These are phyloP conservation scores for Tragulus kanchil DNA, from an alignment of 2,113 vertebrate species.

Conservation along the genomic window DNA sequence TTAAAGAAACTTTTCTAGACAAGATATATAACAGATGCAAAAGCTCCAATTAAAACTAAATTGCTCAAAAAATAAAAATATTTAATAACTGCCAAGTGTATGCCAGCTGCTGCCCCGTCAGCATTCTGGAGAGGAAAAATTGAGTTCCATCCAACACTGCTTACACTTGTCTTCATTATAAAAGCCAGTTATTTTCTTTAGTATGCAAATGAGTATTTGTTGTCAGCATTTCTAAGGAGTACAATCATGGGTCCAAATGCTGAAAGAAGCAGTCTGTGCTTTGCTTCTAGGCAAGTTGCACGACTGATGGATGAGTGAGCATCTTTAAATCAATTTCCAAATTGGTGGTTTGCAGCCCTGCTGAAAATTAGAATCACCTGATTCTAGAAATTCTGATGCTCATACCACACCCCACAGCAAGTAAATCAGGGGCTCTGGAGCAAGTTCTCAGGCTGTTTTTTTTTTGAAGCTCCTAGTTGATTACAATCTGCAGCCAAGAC, in stretches of 20 bases:
- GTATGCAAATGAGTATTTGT: slow-evolving; percentile 58
- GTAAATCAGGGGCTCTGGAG: neutral
- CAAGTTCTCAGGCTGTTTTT: neutral
- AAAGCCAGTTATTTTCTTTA: slow-evolving; percentile 58
- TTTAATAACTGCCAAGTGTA: slow-evolving; percentile 55
- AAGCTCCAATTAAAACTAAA: slow-evolving; percentile 65
- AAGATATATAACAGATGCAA: slow-evolving; percentile 41
- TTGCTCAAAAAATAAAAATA: slow-evolving; percentile 55
- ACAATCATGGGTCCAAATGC: slow-evolving; percentile 28
- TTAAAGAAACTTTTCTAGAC: slow-evolving; percentile 59
- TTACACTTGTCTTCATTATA: slow-evolving; percentile 29
- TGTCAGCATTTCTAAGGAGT: slow-evolving; percentile 47
- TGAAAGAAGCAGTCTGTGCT: slow-evolving; percentile 16
- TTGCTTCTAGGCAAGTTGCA: neutral
- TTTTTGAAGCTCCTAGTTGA: neutral
- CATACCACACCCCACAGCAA: too few species aligned
- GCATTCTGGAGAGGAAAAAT: slow-evolving; percentile 45
- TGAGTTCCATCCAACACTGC: slow-evolving; percentile 12
- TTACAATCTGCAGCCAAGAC: neutral
- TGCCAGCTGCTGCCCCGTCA: slow-evolving; percentile 31
- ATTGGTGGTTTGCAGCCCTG: neutral
- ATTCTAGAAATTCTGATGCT: neutral
- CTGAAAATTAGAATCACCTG: slow-evolving; percentile 25
- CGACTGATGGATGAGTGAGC: neutral
- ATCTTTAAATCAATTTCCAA: slow-evolving; percentile 34